These are phyloP conservation scores for Propsilocerus akamusi DNA, from an alignment of 1,140 invertebrate genomes.

Conservation along the genomic window DNA sequence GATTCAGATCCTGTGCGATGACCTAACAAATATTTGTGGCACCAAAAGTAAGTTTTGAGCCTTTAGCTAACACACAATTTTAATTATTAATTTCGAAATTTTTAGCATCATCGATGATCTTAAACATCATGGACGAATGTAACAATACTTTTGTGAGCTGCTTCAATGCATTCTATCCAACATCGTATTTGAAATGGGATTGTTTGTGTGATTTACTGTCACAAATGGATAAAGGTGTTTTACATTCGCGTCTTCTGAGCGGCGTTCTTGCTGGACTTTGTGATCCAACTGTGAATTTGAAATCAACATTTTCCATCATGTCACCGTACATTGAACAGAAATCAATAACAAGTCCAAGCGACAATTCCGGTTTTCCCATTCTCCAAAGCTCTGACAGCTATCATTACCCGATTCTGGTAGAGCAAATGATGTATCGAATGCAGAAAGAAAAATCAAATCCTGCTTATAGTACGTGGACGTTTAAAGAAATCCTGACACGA, in stretches of 20 bases:
- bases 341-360: conserved; percentile 43
- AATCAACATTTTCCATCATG: conserved; percentile 52
- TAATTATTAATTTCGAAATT: conserved; percentile 14
- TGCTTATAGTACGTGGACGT: conserved; percentile 39
- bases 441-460: conserved; percentile 32
- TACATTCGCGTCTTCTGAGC: conserved; percentile 46
- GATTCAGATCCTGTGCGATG: conserved; percentile 66
- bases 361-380: conserved; percentile 47
- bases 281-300: conserved; percentile 54
- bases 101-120: conserved; percentile 34
- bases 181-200: conserved; percentile 80
- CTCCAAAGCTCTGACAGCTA: conserved; percentile 50
- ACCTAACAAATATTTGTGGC: conserved; percentile 29
- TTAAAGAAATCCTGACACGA: conserved; percentile 67
- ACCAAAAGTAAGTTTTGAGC: conserved; percentile 14
- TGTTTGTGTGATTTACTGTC: conserved; percentile 71
- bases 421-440: conserved; percentile 60
- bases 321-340: conserved; percentile 27
- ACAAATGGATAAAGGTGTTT: conserved; percentile 43
- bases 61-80: neutral
- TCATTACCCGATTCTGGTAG: conserved; percentile 60
- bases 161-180: conserved; percentile 93
- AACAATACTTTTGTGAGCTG: conserved; percentile 79
- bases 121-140: conserved; percentile 69
- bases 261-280: conserved; percentile 66